Evolutionary conservation across 2,113 vertebrate genomes (phyloP).

Genomic region (Chrysochloris asiatica): DNA sequence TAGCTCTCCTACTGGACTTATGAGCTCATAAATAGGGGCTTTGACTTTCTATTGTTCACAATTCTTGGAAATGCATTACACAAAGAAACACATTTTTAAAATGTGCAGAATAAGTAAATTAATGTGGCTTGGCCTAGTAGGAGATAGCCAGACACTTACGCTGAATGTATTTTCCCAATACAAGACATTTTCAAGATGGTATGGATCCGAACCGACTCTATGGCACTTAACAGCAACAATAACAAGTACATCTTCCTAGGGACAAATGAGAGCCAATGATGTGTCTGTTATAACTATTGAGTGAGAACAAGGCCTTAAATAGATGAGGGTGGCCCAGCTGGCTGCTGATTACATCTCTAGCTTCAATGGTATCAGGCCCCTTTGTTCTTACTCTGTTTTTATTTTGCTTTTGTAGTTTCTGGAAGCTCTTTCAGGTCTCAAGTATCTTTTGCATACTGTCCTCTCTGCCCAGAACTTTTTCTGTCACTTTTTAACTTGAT

Average conservation of each 20-base stretch:
- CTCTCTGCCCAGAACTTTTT: not conserved
- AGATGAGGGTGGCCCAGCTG: not conserved
- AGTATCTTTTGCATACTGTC: not conserved
- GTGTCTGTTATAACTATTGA: not conserved
- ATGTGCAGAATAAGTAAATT: conserved; percentile 22
- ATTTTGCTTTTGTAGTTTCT: conserved; percentile 23
- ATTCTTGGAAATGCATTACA: not conserved
- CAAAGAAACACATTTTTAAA: not conserved
- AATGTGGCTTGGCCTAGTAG: not conserved
- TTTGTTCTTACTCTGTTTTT: not conserved
- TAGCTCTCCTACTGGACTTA: not conserved
- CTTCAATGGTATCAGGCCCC: fast-evolving
- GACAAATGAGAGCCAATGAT: not conserved
- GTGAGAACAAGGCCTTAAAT: not conserved
- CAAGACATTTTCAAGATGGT: not conserved
- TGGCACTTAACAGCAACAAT: too few relatives aligned
- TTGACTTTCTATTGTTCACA: conserved; percentile 17
- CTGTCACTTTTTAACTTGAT: not conserved
- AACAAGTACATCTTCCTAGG: not conserved
- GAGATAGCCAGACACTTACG: too few relatives aligned
- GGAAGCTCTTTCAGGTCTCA: not conserved
- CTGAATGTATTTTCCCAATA: not conserved
- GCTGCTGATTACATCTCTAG: not conserved
- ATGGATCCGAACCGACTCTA: not conserved
- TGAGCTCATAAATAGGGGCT: not conserved